Conservation (phyloP, 23 tunicate genomes). For the Trididemnum nubilum region DNA sequence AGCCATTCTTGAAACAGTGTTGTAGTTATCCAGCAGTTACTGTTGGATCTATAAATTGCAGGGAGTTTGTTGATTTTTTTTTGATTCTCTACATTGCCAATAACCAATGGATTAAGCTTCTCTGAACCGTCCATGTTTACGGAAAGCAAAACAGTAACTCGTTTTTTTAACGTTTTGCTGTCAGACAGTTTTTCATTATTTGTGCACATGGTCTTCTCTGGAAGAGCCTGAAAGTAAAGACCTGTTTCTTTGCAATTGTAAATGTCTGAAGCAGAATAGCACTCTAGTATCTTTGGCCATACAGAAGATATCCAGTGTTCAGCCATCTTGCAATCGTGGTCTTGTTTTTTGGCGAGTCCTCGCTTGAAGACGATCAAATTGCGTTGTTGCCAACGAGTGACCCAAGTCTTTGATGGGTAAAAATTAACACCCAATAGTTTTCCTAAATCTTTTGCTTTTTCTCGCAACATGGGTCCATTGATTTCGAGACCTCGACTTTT, state of each 20-base stretch:
- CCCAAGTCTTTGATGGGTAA: slow-evolving; percentile 28
- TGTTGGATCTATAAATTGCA: slow-evolving; percentile 15
- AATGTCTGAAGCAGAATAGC: slow-evolving; percentile 27
- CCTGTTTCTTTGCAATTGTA: slow-evolving; percentile 46
- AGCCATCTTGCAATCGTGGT: slow-evolving; percentile 5
- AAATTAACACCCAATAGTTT: slow-evolving; percentile 20
- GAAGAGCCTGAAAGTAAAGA: slow-evolving; percentile 14
- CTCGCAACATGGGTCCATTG: slow-evolving; percentile 35
- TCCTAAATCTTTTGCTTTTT: slow-evolving; percentile 41
- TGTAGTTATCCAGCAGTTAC: slow-evolving; percentile 7
- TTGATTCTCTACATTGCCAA: slow-evolving; percentile 19
- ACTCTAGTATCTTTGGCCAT: slow-evolving; percentile 29
- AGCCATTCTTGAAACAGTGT: slow-evolving; percentile 20
- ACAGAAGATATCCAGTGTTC: slow-evolving; percentile 29
- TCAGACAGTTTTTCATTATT: slow-evolving; percentile 32
- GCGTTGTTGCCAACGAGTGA: slow-evolving; percentile 24
- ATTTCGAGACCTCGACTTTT: slow-evolving; percentile 29
- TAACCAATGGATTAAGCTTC: slow-evolving; percentile 21
- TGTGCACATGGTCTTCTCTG: slow-evolving; percentile 16
- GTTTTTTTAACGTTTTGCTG: slow-evolving; percentile 21
- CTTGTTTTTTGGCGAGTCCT: slow-evolving; percentile 22
- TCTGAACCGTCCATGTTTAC: slow-evolving; percentile 40
- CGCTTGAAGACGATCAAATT: slow-evolving; percentile 27
- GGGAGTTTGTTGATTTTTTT: slow-evolving; percentile 15
- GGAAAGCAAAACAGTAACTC: slow-evolving; percentile 15